A percentile compares a stretch with the other conserved stretches of the same genome.
phyloP scores from a whole-genome alignment of 1,140 invertebrate species.

The Chrysopa pallens region DNA sequence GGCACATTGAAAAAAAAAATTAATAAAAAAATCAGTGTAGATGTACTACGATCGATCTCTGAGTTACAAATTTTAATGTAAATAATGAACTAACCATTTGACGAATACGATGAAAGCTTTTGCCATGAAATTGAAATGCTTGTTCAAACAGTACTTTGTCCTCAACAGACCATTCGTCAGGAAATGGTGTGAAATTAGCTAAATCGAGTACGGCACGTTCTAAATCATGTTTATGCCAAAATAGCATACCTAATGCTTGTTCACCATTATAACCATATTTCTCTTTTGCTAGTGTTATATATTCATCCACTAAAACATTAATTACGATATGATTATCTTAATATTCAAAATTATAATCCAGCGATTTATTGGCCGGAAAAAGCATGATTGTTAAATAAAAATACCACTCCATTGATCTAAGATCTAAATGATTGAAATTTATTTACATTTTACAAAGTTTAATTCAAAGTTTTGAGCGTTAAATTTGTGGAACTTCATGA shows the following conservation, averaged over 20 bases:
- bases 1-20: no score
- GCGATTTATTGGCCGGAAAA: no score
- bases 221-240: slow-evolving; percentile 95
- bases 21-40: no score
- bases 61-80: not conserved
- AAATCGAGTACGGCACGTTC: slow-evolving; percentile 81
- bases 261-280: slow-evolving; percentile 96
- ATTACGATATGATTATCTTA: no score
- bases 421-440: no score
- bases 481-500: no score
- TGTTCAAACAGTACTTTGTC: slow-evolving; percentile 97
- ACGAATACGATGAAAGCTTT: slow-evolving; percentile 91
- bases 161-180: slow-evolving; percentile 96
- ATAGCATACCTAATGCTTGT: slow-evolving; percentile 93
- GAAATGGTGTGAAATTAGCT: slow-evolving; percentile 93
- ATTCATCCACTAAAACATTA: slow-evolving; percentile 69
- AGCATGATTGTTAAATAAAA: no score
- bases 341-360: no score
- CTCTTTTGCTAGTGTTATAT: slow-evolving; percentile 86
- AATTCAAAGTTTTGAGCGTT: no score
- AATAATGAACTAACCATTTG: slow-evolving; percentile 74
- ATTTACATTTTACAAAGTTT: no score
- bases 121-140: slow-evolving; percentile 95
- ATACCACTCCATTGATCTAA: no score
- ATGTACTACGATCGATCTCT: no score